These are phyloP conservation scores for Manacus vitellinus DNA, from an alignment of 2,113 vertebrate species.

Conservation along the genomic window DNA sequence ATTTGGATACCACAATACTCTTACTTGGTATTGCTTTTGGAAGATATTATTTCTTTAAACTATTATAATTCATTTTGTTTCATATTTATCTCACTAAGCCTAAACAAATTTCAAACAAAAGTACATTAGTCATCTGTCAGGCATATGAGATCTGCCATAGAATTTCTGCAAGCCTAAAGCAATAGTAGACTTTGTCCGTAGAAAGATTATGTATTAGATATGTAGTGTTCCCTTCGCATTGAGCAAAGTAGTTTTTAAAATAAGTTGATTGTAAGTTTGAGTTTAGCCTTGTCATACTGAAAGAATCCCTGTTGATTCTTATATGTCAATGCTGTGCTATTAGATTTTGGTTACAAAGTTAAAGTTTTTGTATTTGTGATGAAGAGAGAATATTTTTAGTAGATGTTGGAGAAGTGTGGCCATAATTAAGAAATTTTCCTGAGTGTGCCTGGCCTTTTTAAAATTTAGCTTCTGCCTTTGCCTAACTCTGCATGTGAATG, in stretches of 20 bases:
- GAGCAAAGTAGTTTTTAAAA: not conserved
- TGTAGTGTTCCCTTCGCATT: not conserved
- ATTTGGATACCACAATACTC: conserved; percentile 66
- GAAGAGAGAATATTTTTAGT: not conserved
- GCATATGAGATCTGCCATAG: conserved; percentile 30
- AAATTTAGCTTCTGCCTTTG: conserved; percentile 62
- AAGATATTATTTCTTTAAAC: conserved; percentile 75
- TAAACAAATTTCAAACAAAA: conserved; percentile 76
- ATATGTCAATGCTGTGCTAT: not conserved
- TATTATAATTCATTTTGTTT: conserved; percentile 77
- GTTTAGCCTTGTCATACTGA: not conserved
- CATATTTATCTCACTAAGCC: conserved; percentile 75
- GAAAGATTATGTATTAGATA: not conserved
- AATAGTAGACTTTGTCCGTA: not conserved
- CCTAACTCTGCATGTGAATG: conserved; percentile 50
- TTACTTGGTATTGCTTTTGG: conserved; percentile 72
- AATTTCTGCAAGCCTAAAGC: conserved; percentile 51
- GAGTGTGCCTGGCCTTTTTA: conserved; percentile 24
- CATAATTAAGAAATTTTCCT: not conserved
- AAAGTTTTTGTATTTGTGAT: not conserved
- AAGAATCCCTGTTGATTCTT: not conserved
- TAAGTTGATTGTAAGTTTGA: not conserved
- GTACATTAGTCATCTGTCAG: conserved; percentile 76
- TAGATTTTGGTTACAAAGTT: not conserved
- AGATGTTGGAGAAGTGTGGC: not conserved